These are phyloP conservation scores for Diprion similis DNA, from an alignment of 1,140 invertebrate genomes.

Conservation along the genomic window DNA sequence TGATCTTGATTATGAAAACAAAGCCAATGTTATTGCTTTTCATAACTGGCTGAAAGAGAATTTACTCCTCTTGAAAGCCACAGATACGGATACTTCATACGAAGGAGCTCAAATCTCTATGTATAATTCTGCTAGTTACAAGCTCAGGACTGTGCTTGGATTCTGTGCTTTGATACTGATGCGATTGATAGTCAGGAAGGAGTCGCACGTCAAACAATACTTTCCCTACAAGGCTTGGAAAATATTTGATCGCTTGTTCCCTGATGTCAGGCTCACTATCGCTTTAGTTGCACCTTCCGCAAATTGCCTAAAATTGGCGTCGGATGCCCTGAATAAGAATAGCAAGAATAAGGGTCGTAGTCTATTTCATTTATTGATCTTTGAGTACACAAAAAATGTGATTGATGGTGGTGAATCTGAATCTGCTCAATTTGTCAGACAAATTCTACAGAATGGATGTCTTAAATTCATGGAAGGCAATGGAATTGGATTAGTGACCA, in stretches of 20 bases:
- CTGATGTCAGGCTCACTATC: neutral
- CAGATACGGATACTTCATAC: neutral
- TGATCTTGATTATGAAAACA: neutral
- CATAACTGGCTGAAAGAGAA: neutral
- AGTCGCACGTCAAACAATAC: neutral
- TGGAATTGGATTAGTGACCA: neutral
- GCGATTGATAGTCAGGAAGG: neutral
- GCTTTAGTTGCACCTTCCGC: neutral
- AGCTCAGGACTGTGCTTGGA: neutral
- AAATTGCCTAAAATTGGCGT: neutral
- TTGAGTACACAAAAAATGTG: neutral
- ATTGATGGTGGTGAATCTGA: neutral
- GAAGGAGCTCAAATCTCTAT: neutral
- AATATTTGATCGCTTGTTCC: neutral
- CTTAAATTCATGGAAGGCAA: neutral
- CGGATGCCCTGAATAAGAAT: neutral
- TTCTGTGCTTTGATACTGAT: neutral
- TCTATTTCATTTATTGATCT: neutral
- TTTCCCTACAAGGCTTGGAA: neutral
- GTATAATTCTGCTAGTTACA: neutral
- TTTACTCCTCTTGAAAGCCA: neutral
- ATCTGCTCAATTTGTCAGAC: neutral
- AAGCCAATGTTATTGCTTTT: neutral
- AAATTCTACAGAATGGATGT: neutral
- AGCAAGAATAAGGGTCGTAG: neutral